Evolutionary conservation across 1,140 invertebrate genomes (phyloP), one percentile per base, ranked within the genome.

Genomic region (Meloidogyne hapla): DNA sequence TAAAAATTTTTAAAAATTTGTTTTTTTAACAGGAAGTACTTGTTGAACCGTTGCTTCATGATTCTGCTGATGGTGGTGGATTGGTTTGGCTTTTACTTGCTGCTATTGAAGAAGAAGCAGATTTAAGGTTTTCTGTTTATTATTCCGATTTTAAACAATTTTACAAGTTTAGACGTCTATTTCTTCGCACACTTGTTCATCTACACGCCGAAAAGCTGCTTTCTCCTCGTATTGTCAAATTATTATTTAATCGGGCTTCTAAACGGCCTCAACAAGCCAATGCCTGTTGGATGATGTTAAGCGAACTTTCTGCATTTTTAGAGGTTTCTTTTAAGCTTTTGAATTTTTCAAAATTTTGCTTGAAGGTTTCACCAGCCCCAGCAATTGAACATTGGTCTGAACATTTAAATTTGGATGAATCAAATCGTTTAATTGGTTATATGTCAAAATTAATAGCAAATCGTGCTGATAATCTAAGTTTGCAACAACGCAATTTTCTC

Each of bases 221-320:
- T 23, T 63, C 66, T 8, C 38, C 38, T 77, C 45, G 76, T 21
- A 10, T 80, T 23, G 56, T 82, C 6, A 66, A 63, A 45, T 28
- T n/a, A 25, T 26, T 81, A 10, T 38, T 80, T 15, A 28, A 28
- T 9, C 65, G 18, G 13, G 64, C 77, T n/a, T 56, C 79, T 23
- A 33, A 66, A 45, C 28, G 68, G 15, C 15, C 42, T 25, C 64
- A 70, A 21, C 64, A 74, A 13, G 3, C 81, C 4, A 56, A 77
- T 13, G 61, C 80, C 6, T 81, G 80, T n/a, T 81, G 80, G 80
- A 81, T 81, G 80, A 33, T 81, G 23, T 62, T 81, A 23, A 62
- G 61, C 21, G 80, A 81, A 73, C 56, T 81, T 68, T 79, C 75
- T 33, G 28, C 33, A 25, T 75, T 76, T 45, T 23, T 75, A 21